phyloP scores from a whole-genome alignment of 2,113 vertebrate genomes.

The Cyrtonyx montezumae region DNA sequence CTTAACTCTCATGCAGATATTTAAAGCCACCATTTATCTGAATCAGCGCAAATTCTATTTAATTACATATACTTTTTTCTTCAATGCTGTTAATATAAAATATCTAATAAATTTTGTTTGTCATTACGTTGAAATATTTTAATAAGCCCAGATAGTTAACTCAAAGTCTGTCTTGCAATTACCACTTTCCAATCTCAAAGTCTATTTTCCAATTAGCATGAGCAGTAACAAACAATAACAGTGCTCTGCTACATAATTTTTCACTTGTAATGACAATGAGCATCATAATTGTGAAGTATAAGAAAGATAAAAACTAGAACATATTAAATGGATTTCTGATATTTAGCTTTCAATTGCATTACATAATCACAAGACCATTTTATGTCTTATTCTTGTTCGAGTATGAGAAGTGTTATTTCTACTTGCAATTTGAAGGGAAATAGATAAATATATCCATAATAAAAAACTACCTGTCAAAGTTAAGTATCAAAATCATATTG shows the following conservation, averaged over 20 bases:
- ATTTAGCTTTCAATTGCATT: background rate
- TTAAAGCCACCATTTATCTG: background rate
- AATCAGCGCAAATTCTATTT: background rate
- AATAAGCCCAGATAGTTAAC: background rate
- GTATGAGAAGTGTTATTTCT: slow-evolving; percentile 32
- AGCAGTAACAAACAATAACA: background rate
- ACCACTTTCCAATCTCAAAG: background rate
- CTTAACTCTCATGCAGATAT: background rate
- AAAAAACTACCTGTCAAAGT: slow-evolving; percentile 11
- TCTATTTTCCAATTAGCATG: background rate
- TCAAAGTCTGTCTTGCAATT: background rate
- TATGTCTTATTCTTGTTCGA: background rate
- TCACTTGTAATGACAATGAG: background rate
- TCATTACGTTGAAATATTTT: background rate
- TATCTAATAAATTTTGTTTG: background rate
- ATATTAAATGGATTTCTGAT: background rate
- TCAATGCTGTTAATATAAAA: background rate
- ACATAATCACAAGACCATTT: background rate
- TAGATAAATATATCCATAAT: slow-evolving; percentile 20
- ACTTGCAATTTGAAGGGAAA: slow-evolving; percentile 1
- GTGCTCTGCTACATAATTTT: background rate
- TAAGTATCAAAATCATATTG: slow-evolving; percentile 11
- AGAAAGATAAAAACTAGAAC: background rate
- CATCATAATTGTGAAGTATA: background rate
- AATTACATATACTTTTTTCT: background rate